A percentile compares a stretch with the other conserved stretches of the same genome.
Evolutionary conservation across 2,797 vertebrate species (phyloP).

Genomic region (Coreius guichenoti): DNA sequence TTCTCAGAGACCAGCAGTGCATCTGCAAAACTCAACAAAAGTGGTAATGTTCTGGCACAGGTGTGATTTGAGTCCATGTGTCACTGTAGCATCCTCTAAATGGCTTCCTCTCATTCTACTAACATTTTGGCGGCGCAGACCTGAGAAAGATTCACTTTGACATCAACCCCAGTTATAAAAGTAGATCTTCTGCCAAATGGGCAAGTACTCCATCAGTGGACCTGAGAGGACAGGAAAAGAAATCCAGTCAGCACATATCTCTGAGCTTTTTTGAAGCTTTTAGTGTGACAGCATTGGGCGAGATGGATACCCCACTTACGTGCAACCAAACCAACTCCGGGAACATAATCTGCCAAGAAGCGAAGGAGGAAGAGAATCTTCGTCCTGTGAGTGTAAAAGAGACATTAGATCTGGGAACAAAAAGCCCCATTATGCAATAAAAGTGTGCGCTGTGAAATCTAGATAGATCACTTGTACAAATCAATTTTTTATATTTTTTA

Average conservation of each 20-base stretch:
- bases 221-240: slow-evolving; percentile 74
- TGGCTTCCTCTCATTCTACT: slow-evolving; percentile 7
- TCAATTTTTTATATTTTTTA: not conserved
- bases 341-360: slow-evolving; percentile 87
- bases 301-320: slow-evolving; percentile 79
- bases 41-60: slow-evolving; percentile 37
- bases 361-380: slow-evolving; percentile 90
- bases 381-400: slow-evolving; percentile 73
- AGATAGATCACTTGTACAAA: not conserved
- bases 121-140: slow-evolving; percentile 4
- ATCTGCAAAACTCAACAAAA: slow-evolving; percentile 11
- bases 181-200: slow-evolving; percentile 98
- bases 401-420: slow-evolving; percentile 23
- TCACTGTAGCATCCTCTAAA: slow-evolving; percentile 20
- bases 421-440: slow-evolving; percentile 4
- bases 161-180: slow-evolving; percentile 94
- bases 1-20: not conserved
- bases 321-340: slow-evolving; percentile 89
- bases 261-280: slow-evolving; percentile 34
- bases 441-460: not conserved
- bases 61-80: slow-evolving; percentile 27
- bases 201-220: slow-evolving; percentile 96
- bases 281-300: slow-evolving; percentile 22
- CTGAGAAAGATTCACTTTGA: slow-evolving; percentile 36
- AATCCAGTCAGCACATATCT: slow-evolving; percentile 29